Conservation (phyloP, 1,140 invertebrate genomes). For the Leptopilina clavipes region DNA sequence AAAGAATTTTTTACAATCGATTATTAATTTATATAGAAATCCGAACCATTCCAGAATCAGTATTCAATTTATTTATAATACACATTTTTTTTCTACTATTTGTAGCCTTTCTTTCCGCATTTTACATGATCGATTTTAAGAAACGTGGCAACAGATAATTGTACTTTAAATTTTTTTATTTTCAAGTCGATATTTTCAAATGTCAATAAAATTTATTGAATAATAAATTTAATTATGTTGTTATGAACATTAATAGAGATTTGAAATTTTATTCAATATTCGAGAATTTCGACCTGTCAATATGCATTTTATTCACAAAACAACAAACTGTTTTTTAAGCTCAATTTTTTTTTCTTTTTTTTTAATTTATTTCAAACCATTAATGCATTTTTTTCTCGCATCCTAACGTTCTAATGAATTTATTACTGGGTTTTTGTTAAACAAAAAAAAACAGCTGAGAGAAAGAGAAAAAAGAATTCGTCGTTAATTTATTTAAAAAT, state of each 20-base stretch:
- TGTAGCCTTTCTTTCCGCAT: slow-evolving; percentile 37
- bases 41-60: slow-evolving; percentile 74
- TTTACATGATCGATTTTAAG: background rate
- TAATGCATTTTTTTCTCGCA: no score
- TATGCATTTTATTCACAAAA: no score
- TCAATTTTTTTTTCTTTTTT: no score
- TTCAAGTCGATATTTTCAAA: background rate
- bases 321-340: no score
- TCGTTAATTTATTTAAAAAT: background rate
- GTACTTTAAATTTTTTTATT: slow-evolving; percentile 18
- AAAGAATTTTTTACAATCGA: slow-evolving; percentile 47
- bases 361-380: no score
- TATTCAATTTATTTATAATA: slow-evolving; percentile 67
- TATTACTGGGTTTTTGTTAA: no score
- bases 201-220: background rate
- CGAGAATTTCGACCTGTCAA: no score
- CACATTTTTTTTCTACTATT: slow-evolving; percentile 50
- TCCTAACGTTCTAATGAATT: no score
- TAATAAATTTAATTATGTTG: no score
- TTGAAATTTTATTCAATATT: background rate
- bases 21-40: slow-evolving; percentile 48
- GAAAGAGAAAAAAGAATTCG: background rate
- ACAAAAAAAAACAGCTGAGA: no score
- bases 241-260: no score
- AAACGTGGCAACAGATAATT: slow-evolving; percentile 22